Percentiles rank a stretch among this genome's conserved stretches.
phyloP scores from a whole-genome alignment of 2,888 invertebrate species.

The Phytoseiulus persimilis region DNA sequence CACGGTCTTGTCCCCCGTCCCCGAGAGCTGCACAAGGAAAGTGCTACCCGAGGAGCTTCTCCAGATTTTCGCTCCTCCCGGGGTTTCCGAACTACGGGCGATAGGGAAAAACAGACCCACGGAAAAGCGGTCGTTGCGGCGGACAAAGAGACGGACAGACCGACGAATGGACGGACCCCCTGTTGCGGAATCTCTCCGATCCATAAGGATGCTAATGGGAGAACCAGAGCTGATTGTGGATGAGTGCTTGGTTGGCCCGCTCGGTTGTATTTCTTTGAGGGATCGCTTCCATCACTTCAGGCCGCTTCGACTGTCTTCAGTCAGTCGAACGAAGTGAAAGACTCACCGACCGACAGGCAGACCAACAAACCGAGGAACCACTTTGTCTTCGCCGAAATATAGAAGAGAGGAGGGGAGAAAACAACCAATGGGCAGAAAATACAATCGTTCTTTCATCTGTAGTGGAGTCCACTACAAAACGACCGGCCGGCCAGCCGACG shows the following conservation, averaged over 20 bases:
- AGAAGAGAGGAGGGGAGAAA: neutral
- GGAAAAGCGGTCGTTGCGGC: too few species aligned
- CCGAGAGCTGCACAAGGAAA: too few species aligned
- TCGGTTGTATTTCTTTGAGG: slow-evolving; percentile 5
- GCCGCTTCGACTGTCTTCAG: neutral
- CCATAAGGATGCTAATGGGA: slow-evolving; percentile 5
- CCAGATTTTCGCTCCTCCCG: too few species aligned
- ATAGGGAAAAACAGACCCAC: too few species aligned
- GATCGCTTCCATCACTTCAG: neutral
- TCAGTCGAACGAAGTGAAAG: neutral
- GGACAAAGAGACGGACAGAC: neutral
- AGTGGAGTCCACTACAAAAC: neutral
- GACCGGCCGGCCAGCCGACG: neutral
- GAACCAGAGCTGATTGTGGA: slow-evolving; percentile 5
- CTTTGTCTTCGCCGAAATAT: slow-evolving; percentile 5
- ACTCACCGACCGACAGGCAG: neutral
- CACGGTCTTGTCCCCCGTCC: too few species aligned
- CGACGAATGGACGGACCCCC: neutral
- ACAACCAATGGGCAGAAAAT: neutral
- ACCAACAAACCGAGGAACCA: neutral
- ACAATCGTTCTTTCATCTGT: slow-evolving; percentile 5
- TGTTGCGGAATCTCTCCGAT: slow-evolving; percentile 5
- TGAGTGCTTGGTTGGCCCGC: neutral
- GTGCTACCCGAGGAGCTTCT: too few species aligned
- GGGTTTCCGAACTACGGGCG: too few species aligned